Conservation (phyloP, 2,797 vertebrate genomes). For the Urosaurus nigricauda region DNA sequence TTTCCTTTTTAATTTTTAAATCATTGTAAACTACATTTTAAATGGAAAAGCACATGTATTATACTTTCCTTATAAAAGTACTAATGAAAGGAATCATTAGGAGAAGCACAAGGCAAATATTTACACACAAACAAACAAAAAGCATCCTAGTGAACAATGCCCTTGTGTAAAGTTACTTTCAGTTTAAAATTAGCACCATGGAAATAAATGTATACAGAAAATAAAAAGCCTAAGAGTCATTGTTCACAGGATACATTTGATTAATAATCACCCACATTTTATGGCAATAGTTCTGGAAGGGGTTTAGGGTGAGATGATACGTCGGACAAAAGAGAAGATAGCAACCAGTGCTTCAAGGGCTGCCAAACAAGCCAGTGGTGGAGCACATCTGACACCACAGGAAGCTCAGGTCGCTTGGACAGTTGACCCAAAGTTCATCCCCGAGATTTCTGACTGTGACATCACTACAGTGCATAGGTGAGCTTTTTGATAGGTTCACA, state of each 20-base stretch:
- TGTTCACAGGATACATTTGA: constrained; percentile 71
- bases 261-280: constrained; percentile 48
- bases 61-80: constrained; percentile 19
- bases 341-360: constrained; percentile 77
- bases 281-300: constrained; percentile 60
- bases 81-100: constrained; percentile 67
- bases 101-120: constrained; percentile 52
- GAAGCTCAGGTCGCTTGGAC: constrained; percentile 75
- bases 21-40: constrained; percentile 35
- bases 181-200: constrained; percentile 56
- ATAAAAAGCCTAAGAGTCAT: constrained; percentile 64
- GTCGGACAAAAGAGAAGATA: constrained; percentile 80
- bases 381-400: constrained; percentile 78
- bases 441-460: constrained; percentile 78
- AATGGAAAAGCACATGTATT: constrained; percentile 7
- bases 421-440: constrained; percentile 77
- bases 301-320: constrained; percentile 71
- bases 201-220: constrained; percentile 20
- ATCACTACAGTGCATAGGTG: constrained; percentile 80
- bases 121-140: constrained; percentile 49
- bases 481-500: constrained; percentile 77
- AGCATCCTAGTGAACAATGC: constrained; percentile 75
- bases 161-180: constrained; percentile 52
- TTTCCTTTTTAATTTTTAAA: constrained; percentile 12
- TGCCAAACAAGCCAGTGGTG: constrained; percentile 77